Evolutionary conservation across 2,113 vertebrate species (phyloP).

Genomic region (Fukomys damarensis): DNA sequence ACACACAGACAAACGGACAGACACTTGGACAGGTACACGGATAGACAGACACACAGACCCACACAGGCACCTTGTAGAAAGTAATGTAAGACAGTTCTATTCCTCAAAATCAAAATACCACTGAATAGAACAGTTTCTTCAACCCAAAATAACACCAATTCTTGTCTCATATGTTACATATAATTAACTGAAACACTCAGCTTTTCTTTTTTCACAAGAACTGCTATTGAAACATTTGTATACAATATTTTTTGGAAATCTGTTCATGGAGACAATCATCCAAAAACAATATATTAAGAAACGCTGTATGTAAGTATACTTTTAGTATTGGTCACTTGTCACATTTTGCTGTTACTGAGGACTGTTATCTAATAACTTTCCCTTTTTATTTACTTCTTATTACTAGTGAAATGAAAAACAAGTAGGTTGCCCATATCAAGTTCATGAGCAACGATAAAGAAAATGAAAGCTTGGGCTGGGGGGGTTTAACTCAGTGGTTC

Average conservation of each 20-base stretch:
- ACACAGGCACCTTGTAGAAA: background rate
- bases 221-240: background rate
- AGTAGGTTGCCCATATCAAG: background rate
- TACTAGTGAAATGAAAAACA: background rate
- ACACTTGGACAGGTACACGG: background rate
- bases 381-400: slow-evolving; percentile 44
- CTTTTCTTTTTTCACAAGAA: background rate
- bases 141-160: background rate
- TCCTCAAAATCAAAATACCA: background rate
- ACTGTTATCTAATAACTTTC: background rate
- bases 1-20: background rate
- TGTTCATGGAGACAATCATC: background rate
- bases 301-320: background rate
- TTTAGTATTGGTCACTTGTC: background rate
- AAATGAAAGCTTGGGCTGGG: slow-evolving; percentile 22
- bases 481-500: too few relatives aligned
- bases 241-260: background rate
- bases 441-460: background rate
- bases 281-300: background rate
- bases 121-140: background rate
- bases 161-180: background rate
- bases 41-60: background rate
- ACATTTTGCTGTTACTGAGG: background rate
- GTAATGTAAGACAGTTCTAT: background rate
- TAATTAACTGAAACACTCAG: background rate